A percentile compares a stretch with the other conserved stretches of the same genome.
These are phyloP conservation scores for Tachysurus fulvidraco DNA, from an alignment of 2,113 vertebrate genomes.

Conservation along the genomic window DNA sequence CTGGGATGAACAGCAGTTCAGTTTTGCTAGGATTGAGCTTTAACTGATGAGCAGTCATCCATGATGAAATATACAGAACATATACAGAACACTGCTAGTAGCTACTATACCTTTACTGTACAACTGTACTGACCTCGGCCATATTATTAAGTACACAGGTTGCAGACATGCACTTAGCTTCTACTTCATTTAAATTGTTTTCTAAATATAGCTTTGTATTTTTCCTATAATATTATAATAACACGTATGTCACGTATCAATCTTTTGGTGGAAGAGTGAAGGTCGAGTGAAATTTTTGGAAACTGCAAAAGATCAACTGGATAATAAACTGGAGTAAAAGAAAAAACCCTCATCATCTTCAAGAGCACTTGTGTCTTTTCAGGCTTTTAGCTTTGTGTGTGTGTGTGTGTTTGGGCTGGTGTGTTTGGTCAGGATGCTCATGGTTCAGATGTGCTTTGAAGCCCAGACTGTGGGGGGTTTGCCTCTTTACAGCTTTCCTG, in stretches of 20 bases:
- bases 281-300: neutral
- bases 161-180: too few relatives aligned
- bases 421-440: constrained; percentile 38
- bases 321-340: neutral
- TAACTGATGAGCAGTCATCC: too few relatives aligned
- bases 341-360: neutral
- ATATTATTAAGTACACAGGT: neutral
- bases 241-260: neutral
- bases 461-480: constrained; percentile 9
- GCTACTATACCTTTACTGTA: neutral
- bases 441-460: constrained; percentile 34
- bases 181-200: too few relatives aligned
- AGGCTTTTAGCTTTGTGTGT: neutral
- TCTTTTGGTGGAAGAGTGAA: neutral
- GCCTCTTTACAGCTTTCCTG: constrained; percentile 40
- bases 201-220: neutral
- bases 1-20: too few relatives aligned
- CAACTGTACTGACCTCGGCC: too few relatives aligned
- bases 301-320: neutral
- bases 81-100: neutral
- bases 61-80: too few relatives aligned
- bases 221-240: neutral
- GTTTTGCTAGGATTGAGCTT: too few relatives aligned
- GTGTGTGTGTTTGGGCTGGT: neutral
- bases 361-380: neutral